Conservation (phyloP, 2,888 invertebrate genomes). For the Tuberolachnus salignus region DNA sequence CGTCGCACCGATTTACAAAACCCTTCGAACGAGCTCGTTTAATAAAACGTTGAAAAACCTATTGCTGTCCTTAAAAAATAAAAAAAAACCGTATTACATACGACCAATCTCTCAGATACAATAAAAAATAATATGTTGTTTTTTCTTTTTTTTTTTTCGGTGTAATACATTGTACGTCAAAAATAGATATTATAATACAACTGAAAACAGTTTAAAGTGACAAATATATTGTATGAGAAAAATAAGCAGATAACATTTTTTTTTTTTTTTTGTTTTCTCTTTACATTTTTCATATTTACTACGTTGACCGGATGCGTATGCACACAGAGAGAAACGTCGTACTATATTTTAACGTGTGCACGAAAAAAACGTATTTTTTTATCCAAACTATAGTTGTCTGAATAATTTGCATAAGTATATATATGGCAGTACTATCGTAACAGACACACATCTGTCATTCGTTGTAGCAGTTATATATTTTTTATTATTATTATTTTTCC, state of each 20-base stretch:
- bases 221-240: neutral
- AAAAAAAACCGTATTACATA: neutral
- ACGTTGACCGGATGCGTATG: neutral
- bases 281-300: neutral
- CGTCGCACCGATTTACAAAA: too few species aligned
- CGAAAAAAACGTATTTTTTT: conserved; percentile 7
- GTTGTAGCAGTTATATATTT: conserved; percentile 7
- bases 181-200: neutral
- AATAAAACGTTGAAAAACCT: too few species aligned
- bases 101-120: neutral
- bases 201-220: neutral
- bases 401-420: conserved; percentile 24
- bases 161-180: neutral
- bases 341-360: neutral
- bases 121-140: neutral
- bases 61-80: neutral
- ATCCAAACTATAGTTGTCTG: conserved; percentile 4
- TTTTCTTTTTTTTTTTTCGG: neutral
- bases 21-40: too few species aligned
- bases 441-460: conserved; percentile 19
- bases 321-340: too few species aligned
- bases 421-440: conserved; percentile 23
- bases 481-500: neutral
- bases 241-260: neutral
- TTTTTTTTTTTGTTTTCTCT: too few species aligned